A percentile compares a stretch with the other conserved stretches of the same genome.
Evolutionary conservation across 2,797 vertebrate species (phyloP).

Genomic region (Poeciliopsis infans): DNA sequence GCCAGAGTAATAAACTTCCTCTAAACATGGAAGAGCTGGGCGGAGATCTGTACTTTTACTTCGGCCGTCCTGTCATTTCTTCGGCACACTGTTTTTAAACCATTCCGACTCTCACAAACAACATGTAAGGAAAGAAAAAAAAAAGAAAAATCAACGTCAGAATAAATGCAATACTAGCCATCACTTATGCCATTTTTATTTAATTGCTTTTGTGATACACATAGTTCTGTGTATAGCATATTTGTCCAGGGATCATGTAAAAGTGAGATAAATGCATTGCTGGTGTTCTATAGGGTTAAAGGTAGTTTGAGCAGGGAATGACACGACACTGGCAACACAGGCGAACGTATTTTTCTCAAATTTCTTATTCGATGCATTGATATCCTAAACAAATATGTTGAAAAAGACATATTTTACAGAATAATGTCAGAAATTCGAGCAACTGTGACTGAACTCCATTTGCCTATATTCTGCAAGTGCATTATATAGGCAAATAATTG

Average conservation of each 20-base stretch:
- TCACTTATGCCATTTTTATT: no score
- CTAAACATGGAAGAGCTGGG: slow-evolving; percentile 4
- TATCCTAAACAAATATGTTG: background rate
- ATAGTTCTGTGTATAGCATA: no score
- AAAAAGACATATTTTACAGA: background rate
- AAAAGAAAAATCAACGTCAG: background rate
- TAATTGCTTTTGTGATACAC: no score
- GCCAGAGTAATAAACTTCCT: background rate
- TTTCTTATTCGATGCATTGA: background rate
- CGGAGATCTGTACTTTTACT: background rate
- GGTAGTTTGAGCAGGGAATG: background rate
- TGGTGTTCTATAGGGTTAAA: no score
- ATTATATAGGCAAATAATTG: no score
- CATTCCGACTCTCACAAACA: background rate
- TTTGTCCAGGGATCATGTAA: no score
- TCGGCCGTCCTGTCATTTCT: background rate
- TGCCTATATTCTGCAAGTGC: no score
- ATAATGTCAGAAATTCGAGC: background rate
- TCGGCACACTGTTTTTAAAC: background rate
- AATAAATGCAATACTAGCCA: background rate
- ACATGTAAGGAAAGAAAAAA: background rate
- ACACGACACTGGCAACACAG: background rate
- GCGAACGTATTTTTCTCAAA: background rate
- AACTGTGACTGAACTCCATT: background rate
- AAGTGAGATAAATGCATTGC: no score